A percentile compares a stretch with the other conserved stretches of the same genome.
These are phyloP conservation scores for Drosophila setifemur DNA, from an alignment of 1,140 invertebrate genomes.

Conservation along the genomic window DNA sequence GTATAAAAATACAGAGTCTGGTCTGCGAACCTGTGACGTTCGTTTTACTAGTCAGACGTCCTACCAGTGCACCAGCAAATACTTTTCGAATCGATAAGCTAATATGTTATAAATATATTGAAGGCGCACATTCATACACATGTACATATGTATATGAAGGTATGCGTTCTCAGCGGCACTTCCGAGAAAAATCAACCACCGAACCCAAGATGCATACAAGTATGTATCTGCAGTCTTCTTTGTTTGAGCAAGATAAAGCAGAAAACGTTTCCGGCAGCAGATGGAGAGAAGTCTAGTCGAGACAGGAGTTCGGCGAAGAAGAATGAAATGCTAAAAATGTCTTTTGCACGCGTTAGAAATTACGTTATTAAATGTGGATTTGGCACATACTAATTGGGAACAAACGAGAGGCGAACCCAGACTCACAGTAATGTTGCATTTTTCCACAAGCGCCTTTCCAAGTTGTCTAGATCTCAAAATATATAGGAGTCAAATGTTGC, in stretches of 20 bases:
- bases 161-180: too few relatives aligned
- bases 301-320: slow-evolving; percentile 33
- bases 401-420: not conserved
- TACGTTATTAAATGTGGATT: slow-evolving; percentile 82
- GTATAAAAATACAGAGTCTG: too few relatives aligned
- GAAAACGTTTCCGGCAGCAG: slow-evolving; percentile 56
- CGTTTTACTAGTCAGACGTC: too few relatives aligned
- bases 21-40: too few relatives aligned
- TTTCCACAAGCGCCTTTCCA: not conserved
- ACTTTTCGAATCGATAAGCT: too few relatives aligned
- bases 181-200: too few relatives aligned
- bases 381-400: slow-evolving; percentile 74
- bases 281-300: slow-evolving; percentile 12
- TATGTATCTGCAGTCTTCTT: slow-evolving; percentile 43
- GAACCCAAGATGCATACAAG: slow-evolving; percentile 9
- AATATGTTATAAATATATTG: too few relatives aligned
- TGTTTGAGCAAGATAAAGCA: slow-evolving; percentile 65
- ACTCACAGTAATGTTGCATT: slow-evolving; percentile 5
- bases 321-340: slow-evolving; percentile 77
- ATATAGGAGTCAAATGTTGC: slow-evolving; percentile 27
- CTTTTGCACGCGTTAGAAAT: slow-evolving; percentile 79
- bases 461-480: not conserved
- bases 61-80: too few relatives aligned
- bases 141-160: too few relatives aligned
- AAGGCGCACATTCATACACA: too few relatives aligned